Conservation (phyloP, 2,113 vertebrate species). For the Hydrolagus affinis region DNA sequence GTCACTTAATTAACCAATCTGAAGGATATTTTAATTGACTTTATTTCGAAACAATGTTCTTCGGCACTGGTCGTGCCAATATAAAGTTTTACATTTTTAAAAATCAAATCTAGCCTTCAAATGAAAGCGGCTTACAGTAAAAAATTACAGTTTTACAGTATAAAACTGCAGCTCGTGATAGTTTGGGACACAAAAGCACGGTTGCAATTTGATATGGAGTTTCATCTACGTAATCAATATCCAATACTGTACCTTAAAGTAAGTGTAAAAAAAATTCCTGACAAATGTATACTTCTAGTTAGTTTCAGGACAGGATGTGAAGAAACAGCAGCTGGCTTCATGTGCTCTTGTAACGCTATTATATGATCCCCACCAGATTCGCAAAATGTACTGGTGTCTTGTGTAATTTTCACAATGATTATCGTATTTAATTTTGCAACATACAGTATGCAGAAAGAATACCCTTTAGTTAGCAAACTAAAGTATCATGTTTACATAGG, state of each 20-base stretch:
- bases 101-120: neutral
- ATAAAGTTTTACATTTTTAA: neutral
- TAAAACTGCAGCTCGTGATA: neutral
- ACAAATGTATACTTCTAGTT: neutral
- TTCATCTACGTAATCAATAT: neutral
- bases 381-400: neutral
- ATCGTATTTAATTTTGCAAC: neutral
- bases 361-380: no score
- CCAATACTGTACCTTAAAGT: neutral
- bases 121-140: neutral
- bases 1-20: conserved; percentile 30
- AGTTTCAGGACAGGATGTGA: neutral
- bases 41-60: conserved; percentile 20
- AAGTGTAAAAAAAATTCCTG: neutral
- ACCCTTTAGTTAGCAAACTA: neutral
- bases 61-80: neutral
- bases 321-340: neutral
- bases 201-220: neutral
- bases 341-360: neutral
- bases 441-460: neutral
- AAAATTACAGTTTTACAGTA: neutral
- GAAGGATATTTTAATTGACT: conserved; percentile 16
- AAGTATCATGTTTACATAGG: neutral
- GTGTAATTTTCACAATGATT: neutral
- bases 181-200: neutral